Evolutionary conservation across 2,888 invertebrate species (phyloP), one percentile per base, ranked within the genome.

Genomic region (Meteorus colon): DNA sequence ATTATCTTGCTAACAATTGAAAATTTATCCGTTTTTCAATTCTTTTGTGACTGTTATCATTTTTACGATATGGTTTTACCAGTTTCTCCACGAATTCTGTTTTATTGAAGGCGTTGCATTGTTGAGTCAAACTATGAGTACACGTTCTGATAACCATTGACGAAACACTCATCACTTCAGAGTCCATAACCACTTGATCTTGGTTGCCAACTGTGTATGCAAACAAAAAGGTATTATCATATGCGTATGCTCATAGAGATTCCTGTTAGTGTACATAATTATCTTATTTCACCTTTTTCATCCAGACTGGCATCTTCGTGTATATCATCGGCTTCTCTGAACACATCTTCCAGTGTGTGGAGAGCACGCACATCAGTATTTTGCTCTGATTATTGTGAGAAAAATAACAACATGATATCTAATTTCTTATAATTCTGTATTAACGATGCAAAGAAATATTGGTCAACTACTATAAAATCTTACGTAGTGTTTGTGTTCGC

Each of bases 101-200:
- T 16, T 75, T 68, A 74, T 84, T 80, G 70, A 89, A 89, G 2
- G 81, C 69, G 4, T 80, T 84, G 29, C 87, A 79, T 31, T 82
- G 77, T 72, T 83, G 84, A 29, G 83, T 84, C 14, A 89, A 70
- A 14, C 82, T 79, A 1, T 77, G 65, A 0, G 85, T 82, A 65
- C 86, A 87, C n/a, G 83, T 79, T 72, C 82, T 82, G 19, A 89
- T 75, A 48, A 89, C 82, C 37, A 82, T 82, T 4, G 89, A 88
- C 3, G 89, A 85, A 37, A 84, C 69, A n/a, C 72, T 81, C 83
- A 89, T 86, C 34, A 88, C 82, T 80, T 86, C 83, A 2, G 89
- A 88, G 79, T 89, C 89, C 73, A 89, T 73, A 24, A 89, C 76
- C 31, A 89, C 81, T 75, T 87, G 87, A 62, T 86, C 86, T 59